phyloP scores from a whole-genome alignment of 2,888 invertebrate genomes.

The Drosophila demipolita region DNA sequence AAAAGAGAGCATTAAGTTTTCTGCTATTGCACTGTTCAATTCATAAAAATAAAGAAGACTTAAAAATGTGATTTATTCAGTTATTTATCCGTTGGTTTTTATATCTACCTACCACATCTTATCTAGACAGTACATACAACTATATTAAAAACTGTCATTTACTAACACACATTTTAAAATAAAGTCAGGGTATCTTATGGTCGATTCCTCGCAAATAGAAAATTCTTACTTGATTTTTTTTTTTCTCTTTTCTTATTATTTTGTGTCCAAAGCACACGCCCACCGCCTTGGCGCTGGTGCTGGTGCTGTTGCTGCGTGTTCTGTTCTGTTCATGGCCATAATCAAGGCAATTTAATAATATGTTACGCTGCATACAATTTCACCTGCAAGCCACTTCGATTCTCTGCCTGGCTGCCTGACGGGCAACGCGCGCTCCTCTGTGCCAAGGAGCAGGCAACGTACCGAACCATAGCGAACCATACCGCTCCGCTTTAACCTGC shows the following conservation, averaged over 20 bases:
- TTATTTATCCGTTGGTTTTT: not conserved
- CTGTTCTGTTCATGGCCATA: constrained; percentile 63
- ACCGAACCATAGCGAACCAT: constrained; percentile 8
- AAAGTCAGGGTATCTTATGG: not conserved
- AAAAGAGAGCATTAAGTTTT: too few species aligned
- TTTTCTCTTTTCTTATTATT: constrained; percentile 3
- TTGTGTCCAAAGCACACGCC: constrained; percentile 46
- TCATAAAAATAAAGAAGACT: too few species aligned
- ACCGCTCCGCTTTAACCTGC: constrained; percentile 9
- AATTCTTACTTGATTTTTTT: constrained; percentile 1
- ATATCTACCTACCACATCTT: not conserved
- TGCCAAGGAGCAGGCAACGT: constrained; percentile 25
- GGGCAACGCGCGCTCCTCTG: constrained; percentile 17
- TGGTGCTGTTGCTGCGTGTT: constrained; percentile 23
- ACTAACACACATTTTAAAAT: too few species aligned
- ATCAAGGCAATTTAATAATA: constrained; percentile 78
- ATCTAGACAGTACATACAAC: not conserved
- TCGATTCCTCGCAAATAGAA: not conserved
- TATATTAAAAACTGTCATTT: not conserved
- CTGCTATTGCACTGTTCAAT: too few species aligned
- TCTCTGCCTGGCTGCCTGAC: not conserved
- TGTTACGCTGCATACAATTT: constrained; percentile 78
- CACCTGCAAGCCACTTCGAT: constrained; percentile 56
- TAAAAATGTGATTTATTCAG: not conserved
- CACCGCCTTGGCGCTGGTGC: constrained; percentile 38